phyloP scores from a whole-genome alignment of 2,888 invertebrate genomes.

The Nezara viridula region DNA sequence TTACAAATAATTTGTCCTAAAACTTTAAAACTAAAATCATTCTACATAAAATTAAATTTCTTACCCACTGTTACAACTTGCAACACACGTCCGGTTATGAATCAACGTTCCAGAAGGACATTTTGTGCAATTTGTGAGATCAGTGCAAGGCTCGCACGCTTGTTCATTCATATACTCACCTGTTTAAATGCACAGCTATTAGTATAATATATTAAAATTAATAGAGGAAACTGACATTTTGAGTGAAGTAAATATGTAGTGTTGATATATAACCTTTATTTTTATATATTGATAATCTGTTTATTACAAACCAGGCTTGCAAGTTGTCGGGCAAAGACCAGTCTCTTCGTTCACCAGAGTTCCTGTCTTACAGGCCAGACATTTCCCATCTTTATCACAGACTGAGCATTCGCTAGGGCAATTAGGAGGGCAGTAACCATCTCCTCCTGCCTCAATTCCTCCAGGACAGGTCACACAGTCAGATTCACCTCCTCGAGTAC shows the following conservation, averaged over 20 bases:
- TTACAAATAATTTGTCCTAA: too few species aligned
- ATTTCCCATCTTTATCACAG: conserved; percentile 58
- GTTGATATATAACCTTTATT: too few species aligned
- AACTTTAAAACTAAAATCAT: too few species aligned
- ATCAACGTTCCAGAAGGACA: conserved; percentile 83
- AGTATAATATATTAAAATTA: background rate
- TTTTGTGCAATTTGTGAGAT: conserved; percentile 84
- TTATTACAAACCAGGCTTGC: conserved; percentile 62
- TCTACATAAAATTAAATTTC: too few species aligned
- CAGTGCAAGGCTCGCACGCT: conserved; percentile 81
- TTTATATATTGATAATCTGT: background rate
- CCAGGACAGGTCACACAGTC: conserved; percentile 87
- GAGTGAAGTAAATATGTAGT: background rate
- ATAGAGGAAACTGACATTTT: background rate
- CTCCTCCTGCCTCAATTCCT: conserved; percentile 68
- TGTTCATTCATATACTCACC: conserved; percentile 62
- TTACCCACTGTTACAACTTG: conserved; percentile 82
- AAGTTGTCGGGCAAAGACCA: conserved; percentile 59
- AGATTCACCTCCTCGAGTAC: conserved; percentile 81
- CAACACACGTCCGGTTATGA: conserved; percentile 86
- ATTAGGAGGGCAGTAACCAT: conserved; percentile 60
- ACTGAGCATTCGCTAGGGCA: conserved; percentile 59
- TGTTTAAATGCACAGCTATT: background rate
- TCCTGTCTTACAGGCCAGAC: conserved; percentile 60
- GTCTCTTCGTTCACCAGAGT: conserved; percentile 55